Evolutionary conservation across 2,888 invertebrate genomes (phyloP), one percentile per base, ranked within the genome.

Genomic region (Habrosyne pyritoides): DNA sequence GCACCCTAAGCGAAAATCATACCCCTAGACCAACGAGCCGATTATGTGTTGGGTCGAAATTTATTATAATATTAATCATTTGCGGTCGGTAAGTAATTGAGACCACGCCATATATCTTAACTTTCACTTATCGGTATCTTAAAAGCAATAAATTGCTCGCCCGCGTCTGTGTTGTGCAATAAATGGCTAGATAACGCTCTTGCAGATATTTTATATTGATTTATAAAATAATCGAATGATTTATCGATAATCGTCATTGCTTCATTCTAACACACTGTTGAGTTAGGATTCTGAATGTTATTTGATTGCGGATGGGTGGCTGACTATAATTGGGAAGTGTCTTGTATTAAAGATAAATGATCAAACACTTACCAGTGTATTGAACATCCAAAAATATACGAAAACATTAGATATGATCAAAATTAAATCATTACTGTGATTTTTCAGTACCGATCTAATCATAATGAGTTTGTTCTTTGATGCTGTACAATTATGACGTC

Each of bases 1-100:
- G 90, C 91, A 92, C 89, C 91, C 89, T 87, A 91, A 91, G 90
- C 90, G 90, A 90, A 89, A 91, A 92, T 90, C 89, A 91, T 91
- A 91, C 91, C 90, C 89, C 91, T 91, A 91, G 91, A 92, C 91
- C 91, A 91, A 91, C 90, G 90, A 91, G 90, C 87, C 87, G 62
- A 2, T 62, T 76, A 57, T 2, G 0, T 0, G 0, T 0, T 2
- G 12, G 0, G 36, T 14, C 36, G 36, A 36, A 36, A 36, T 6
- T 12, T 49, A 21, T 53, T 36, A 36, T 22, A 36, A 14, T 36
- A 36, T 12, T 30, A 36, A 14, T 14, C 36, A 14, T 36, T 33
- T 14, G 24, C 24, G 21, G 10, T 47, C 21, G 47, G 30, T n/a
- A 36, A 36, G 22, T 33, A 51, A 47, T 46, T 24, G 52, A 24